Percentiles rank a stretch among this genome's conserved stretches.
Conservation (phyloP, 2,113 vertebrate species). For the Colaptes auratus region DNA sequence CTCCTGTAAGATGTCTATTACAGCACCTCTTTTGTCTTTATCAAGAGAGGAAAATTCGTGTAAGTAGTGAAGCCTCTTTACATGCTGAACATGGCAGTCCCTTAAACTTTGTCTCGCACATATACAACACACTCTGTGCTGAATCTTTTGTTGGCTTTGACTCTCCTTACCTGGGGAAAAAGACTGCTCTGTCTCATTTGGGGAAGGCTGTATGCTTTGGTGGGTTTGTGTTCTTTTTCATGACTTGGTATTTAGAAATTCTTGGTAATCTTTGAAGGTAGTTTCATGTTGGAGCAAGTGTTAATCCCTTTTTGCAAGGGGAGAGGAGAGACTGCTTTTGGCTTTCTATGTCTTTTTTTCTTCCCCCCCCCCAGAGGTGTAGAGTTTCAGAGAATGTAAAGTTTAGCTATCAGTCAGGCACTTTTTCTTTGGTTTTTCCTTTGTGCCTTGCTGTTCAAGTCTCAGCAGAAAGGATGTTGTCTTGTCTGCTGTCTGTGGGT, state of each 20-base stretch:
- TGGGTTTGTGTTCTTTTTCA: background rate
- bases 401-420: background rate
- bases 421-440: background rate
- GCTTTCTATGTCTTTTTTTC: background rate
- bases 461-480: constrained; percentile 47
- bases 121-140: background rate
- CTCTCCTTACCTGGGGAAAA: background rate
- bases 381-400: background rate
- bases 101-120: constrained; percentile 15
- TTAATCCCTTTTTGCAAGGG: constrained; percentile 44
- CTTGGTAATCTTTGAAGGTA: constrained; percentile 49
- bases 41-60: constrained; percentile 20
- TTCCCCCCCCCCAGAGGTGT: background rate
- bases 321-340: constrained; percentile 23
- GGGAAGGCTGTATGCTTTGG: background rate
- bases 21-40: constrained; percentile 7
- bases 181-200: background rate
- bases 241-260: constrained; percentile 38
- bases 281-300: constrained; percentile 49
- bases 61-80: constrained; percentile 3
- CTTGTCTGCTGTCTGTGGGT: constrained; percentile 44
- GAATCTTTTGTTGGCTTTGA: constrained; percentile 31
- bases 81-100: background rate
- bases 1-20: background rate
- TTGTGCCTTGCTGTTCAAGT: constrained; percentile 32